Conservation (phyloP, 2,113 vertebrate genomes). For the Pavo muticus region DNA sequence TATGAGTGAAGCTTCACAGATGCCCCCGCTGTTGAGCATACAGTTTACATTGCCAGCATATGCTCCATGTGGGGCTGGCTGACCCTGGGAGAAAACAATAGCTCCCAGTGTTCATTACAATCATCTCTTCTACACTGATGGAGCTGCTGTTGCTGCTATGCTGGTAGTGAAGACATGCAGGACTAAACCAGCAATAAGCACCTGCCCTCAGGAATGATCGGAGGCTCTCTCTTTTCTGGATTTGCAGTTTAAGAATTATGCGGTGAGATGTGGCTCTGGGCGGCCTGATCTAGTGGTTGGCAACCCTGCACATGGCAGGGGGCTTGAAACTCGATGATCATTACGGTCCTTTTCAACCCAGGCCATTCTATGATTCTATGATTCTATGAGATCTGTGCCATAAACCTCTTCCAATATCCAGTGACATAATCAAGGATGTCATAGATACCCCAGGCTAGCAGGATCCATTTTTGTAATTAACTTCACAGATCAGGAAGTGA, state of each 20-base stretch:
- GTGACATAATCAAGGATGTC: fast-evolving
- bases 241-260: neutral
- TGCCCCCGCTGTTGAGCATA: neutral
- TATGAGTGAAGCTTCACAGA: neutral
- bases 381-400: too few species aligned
- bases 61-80: neutral
- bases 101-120: neutral
- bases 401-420: neutral
- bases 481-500: neutral
- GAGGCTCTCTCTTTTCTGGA: neutral
- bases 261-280: neutral
- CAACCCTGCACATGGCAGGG: too few species aligned
- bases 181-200: neutral
- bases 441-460: neutral
- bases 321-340: too few species aligned
- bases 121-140: neutral
- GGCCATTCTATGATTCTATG: too few species aligned
- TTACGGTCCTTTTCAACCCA: too few species aligned
- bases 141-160: neutral
- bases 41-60: neutral
- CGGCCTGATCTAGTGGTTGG: too few species aligned
- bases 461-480: neutral
- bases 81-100: neutral
- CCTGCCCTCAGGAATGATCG: neutral
- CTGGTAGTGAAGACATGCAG: neutral